Conservation (phyloP, 2,797 vertebrate genomes). For the Varecia variegata region DNA sequence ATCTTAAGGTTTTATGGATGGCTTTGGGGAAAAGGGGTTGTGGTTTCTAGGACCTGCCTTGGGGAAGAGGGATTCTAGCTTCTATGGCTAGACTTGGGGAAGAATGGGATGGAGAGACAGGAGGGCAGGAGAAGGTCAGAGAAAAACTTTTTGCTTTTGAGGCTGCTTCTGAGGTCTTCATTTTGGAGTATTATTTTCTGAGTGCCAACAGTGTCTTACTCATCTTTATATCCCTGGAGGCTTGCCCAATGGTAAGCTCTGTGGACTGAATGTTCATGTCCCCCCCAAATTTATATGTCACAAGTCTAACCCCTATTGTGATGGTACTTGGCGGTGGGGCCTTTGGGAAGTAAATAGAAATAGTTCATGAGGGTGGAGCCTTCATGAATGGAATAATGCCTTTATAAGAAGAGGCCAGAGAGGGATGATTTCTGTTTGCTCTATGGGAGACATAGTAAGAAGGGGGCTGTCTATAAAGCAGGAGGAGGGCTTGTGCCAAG, state of each 20-base stretch:
- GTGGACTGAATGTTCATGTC: not conserved
- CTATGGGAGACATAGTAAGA: not conserved
- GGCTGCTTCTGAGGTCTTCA: not conserved
- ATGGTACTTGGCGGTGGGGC: not conserved
- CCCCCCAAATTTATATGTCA: not conserved
- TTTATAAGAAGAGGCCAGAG: not conserved
- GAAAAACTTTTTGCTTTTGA: not conserved
- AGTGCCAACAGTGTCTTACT: not conserved
- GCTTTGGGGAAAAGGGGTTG: not conserved
- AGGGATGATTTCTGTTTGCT: not conserved
- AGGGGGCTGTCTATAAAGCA: not conserved
- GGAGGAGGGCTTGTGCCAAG: not conserved
- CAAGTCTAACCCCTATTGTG: not conserved
- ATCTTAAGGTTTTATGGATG: not conserved
- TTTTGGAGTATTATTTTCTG: not conserved
- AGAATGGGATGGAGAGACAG: not conserved
- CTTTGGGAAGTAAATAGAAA: not conserved
- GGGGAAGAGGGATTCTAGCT: not conserved
- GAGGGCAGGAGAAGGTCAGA: not conserved
- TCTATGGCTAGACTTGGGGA: not conserved
- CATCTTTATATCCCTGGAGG: not conserved
- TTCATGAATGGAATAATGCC: not conserved
- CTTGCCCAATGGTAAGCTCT: not conserved
- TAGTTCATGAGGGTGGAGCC: not conserved
- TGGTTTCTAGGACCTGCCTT: not conserved